phyloP scores from a whole-genome alignment of 37 sponge, comb jelly and placozoan genomes.

The Aphrocallistes beatrix region DNA sequence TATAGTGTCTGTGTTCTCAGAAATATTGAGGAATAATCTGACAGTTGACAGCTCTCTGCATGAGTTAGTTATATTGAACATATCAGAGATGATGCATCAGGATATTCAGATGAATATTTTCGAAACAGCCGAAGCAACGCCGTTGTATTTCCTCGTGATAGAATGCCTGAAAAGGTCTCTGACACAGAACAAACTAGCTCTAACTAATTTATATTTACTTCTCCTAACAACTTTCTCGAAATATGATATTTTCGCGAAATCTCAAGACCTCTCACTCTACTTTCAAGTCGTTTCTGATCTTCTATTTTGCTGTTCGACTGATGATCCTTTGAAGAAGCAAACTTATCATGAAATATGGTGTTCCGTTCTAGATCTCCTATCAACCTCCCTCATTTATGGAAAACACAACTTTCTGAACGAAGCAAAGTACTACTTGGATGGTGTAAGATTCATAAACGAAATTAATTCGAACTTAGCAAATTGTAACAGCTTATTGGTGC shows the following conservation, averaged over 20 bases:
- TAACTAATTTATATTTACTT: background rate
- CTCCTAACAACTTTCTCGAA: background rate
- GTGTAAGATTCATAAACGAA: background rate
- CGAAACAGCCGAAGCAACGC: background rate
- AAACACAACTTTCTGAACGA: background rate
- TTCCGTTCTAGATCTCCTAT: background rate
- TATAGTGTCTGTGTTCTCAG: background rate
- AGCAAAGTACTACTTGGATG: background rate
- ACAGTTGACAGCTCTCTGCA: background rate
- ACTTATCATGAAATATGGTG: background rate
- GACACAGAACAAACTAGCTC: background rate
- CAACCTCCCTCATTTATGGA: background rate
- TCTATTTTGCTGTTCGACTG: background rate
- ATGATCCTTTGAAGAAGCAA: background rate
- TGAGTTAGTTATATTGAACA: background rate
- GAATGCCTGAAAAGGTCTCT: background rate
- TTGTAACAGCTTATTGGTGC: background rate
- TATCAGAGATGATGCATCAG: slow-evolving; percentile 1
- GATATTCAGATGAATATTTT: background rate
- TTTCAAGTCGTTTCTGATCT: background rate
- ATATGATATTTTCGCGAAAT: slow-evolving; percentile 2
- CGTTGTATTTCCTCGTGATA: slow-evolving; percentile 5
- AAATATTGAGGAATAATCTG: background rate
- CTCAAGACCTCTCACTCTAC: background rate
- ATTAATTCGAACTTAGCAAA: background rate